phyloP scores from a whole-genome alignment of 1,140 invertebrate genomes.

The Rhopalosiphum padi region DNA sequence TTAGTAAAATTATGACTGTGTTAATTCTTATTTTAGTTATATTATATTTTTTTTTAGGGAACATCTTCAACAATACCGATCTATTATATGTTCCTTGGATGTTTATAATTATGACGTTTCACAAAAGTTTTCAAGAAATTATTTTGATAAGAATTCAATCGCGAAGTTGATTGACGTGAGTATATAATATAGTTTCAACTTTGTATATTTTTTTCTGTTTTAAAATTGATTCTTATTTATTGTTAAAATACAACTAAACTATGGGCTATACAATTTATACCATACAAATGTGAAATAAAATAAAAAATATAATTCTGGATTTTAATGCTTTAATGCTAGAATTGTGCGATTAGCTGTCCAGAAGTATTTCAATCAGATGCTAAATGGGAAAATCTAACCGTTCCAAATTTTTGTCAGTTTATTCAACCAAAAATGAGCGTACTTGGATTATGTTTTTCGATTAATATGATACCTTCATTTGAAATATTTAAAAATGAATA shows the following conservation, averaged over 20 bases:
- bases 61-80: not conserved
- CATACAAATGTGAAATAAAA: not conserved
- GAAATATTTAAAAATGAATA: constrained; percentile 22
- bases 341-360: not conserved
- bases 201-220: not conserved
- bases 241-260: not conserved
- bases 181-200: not conserved
- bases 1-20: not conserved
- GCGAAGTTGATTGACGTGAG: not conserved
- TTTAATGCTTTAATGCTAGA: not conserved
- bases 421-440: not conserved
- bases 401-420: not conserved
- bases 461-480: constrained; percentile 28
- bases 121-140: not conserved
- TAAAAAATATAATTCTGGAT: not conserved
- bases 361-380: constrained; percentile 9
- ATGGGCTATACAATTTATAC: not conserved
- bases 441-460: not conserved
- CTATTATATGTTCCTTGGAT: not conserved
- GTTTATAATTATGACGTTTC: not conserved
- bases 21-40: not conserved
- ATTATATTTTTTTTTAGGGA: not conserved
- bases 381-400: constrained; percentile 16
- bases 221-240: not conserved
- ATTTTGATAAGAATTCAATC: not conserved